Base-by-base conservation (phyloP, 2,797 vertebrate species). In the Acanthornis magna region DNA sequence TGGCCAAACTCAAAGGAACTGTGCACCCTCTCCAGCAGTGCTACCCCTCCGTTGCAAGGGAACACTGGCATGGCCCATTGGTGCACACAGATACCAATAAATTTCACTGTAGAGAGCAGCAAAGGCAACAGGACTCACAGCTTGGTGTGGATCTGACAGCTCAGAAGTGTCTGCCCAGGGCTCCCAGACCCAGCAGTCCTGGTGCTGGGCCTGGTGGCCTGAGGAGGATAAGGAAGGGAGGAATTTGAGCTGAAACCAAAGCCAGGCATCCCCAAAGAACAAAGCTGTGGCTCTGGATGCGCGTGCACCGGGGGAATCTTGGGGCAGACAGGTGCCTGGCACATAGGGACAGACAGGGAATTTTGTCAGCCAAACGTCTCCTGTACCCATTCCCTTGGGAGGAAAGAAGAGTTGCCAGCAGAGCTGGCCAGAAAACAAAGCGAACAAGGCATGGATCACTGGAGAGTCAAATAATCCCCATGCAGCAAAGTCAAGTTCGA, bases 361-460 rank as follows among this genome's bases (percentile, higher is more conserved):
- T 89, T 89, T 34, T 89, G 53, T 83, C 90, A 72, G 40, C 17
- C 45, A 65, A 36, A 75, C 4, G 20, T 85, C 92, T 86, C 84
- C 88, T 48, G 20, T 58, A 57, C 26, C 12, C 68, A 81, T 88
- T 91, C 53, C 88, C 53, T 32, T 67, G 77, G 67, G 16, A 93
- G 9, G 9, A 94, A 95, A 80, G 71, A 82, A 58, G 60, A 90
- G 54, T 19, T 94, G 74, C 54, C 77, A 60, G 50, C 27, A n/a
- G 80, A n/a, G 74, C 85, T 97, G 96, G 95, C 94, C 2, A 14
- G 36, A 84, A 87, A 89, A 50, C 94, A 97, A 97, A 95, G 81
- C 25, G 48, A 97, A 86, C 57, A 62, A 92, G 88, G 60, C 30
- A 77, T 11, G 62, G 27, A 16, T 93, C 71, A 78, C 93, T 29